These are phyloP conservation scores for Melospiza melodia DNA, from an alignment of 2,113 vertebrate species.

Conservation along the genomic window DNA sequence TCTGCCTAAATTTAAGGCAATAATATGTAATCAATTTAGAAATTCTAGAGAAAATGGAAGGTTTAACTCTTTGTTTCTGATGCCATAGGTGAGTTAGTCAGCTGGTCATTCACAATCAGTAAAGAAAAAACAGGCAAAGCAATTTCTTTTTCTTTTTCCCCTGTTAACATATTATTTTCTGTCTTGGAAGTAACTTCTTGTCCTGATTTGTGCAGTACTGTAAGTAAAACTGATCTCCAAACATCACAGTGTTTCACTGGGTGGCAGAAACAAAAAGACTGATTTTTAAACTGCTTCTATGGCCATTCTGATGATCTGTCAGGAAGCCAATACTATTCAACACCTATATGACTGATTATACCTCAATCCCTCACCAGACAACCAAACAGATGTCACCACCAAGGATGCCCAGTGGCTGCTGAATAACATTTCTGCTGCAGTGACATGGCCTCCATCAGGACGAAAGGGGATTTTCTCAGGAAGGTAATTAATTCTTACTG, in stretches of 20 bases:
- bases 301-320: slow-evolving; percentile 33
- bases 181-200: neutral
- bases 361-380: slow-evolving; percentile 53
- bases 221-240: neutral
- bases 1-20: neutral
- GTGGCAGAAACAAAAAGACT: slow-evolving; percentile 24
- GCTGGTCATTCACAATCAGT: neutral
- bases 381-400: slow-evolving; percentile 63
- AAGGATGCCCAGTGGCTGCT: slow-evolving; percentile 47
- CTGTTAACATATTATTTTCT: neutral
- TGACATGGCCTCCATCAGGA: slow-evolving; percentile 23
- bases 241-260: neutral
- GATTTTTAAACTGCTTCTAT: slow-evolving; percentile 16
- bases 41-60: neutral
- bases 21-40: neutral
- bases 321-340: slow-evolving; percentile 58
- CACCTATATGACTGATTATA: slow-evolving; percentile 62
- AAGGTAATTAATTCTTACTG: slow-evolving; percentile 45
- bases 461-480: slow-evolving; percentile 16
- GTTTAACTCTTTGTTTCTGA: neutral
- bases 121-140: neutral
- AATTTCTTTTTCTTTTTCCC: neutral
- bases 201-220: neutral
- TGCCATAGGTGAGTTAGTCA: neutral
- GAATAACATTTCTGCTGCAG: slow-evolving; percentile 51